A percentile compares a stretch with the other conserved stretches of the same genome.
Conservation (phyloP, 1,140 invertebrate species). For the Sarcophaga bullata region DNA sequence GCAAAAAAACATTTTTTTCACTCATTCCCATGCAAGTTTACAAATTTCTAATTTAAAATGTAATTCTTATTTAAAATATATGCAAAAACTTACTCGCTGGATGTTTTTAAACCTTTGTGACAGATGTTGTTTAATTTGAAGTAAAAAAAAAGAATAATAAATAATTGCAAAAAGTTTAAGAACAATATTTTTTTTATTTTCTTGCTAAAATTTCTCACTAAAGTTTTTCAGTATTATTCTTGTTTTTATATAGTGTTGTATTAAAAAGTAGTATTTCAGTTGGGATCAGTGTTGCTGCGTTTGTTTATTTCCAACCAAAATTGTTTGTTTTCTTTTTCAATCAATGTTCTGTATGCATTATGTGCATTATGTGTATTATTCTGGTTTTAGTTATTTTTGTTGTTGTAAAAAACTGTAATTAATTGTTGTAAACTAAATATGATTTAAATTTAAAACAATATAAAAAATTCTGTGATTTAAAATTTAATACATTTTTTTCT, state of each 20-base stretch:
- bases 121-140: not conserved
- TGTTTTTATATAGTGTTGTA: conserved; percentile 7
- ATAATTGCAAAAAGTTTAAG: not conserved
- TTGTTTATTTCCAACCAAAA: too few species aligned
- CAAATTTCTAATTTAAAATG: not conserved
- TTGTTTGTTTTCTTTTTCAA: too few species aligned
- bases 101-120: conserved; percentile 4
- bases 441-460: too few species aligned
- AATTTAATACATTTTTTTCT: too few species aligned
- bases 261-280: not conserved
- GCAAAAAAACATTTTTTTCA: not conserved
- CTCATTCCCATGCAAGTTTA: not conserved
- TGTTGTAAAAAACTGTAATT: too few species aligned
- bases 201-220: conserved; percentile 6
- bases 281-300: too few species aligned
- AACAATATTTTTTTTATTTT: conserved; percentile 26
- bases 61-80: not conserved
- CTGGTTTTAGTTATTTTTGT: too few species aligned
- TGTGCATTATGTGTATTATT: too few species aligned
- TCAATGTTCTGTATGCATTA: too few species aligned
- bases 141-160: not conserved
- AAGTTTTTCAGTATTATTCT: conserved; percentile 35
- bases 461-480: too few species aligned
- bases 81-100: not conserved
- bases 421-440: too few species aligned